Evolutionary conservation across 2,113 vertebrate species (phyloP).

Genomic region (Petromus typicus): DNA sequence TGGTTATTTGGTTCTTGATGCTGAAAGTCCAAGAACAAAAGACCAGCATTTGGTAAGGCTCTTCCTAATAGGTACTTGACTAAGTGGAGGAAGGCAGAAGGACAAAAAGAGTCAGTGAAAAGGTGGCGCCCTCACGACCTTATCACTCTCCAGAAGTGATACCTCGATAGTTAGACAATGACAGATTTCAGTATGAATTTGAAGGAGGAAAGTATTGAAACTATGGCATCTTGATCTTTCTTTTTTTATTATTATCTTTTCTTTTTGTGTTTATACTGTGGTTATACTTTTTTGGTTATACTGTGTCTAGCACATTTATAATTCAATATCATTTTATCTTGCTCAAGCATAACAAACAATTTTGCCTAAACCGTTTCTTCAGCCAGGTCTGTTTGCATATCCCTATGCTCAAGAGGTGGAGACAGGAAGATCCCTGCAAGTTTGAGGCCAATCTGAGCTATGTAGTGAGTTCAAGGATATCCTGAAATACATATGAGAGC

Average conservation of each 20-base stretch:
- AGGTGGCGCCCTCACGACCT: not conserved
- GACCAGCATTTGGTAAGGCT: not conserved
- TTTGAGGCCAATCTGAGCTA: not conserved
- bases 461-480: not conserved
- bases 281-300: no score
- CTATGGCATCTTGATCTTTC: not conserved
- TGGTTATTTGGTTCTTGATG: not conserved
- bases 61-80: not conserved
- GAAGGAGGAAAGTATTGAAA: not conserved
- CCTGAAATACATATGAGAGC: not conserved
- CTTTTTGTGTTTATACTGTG: not conserved
- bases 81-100: not conserved
- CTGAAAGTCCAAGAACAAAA: not conserved
- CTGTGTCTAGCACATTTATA: not conserved
- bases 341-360: not conserved
- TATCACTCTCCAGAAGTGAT: not conserved
- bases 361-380: not conserved
- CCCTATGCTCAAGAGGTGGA: not conserved
- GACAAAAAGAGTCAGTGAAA: not conserved
- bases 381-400: not conserved
- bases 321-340: conserved; percentile 13
- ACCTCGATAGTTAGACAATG: not conserved
- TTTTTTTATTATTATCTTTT: not conserved
- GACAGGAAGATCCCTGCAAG: not conserved
- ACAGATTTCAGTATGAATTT: not conserved